Percentiles rank a stretch among this genome's conserved stretches.
phyloP scores from a whole-genome alignment of 2,888 invertebrate genomes.

The Sphaeridia pumilis region DNA sequence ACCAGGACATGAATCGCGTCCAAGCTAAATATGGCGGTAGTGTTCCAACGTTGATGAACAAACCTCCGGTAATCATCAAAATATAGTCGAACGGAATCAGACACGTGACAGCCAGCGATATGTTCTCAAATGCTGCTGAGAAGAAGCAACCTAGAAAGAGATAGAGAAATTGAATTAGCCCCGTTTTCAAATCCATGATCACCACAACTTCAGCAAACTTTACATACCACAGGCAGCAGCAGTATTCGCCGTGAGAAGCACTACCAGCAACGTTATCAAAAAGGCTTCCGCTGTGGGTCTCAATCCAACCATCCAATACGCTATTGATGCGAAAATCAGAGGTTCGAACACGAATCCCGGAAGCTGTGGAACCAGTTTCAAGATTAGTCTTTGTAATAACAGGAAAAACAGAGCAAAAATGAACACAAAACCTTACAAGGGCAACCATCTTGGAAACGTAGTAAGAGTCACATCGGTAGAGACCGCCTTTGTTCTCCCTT shows the following conservation, averaged over 20 bases:
- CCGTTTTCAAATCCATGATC: not conserved
- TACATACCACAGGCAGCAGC: constrained; percentile 78
- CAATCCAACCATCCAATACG: constrained; percentile 80
- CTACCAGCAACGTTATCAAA: constrained; percentile 53
- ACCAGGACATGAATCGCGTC: constrained; percentile 86
- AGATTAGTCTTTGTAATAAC: not conserved
- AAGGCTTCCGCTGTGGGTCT: constrained; percentile 56
- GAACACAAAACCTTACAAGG: constrained; percentile 52
- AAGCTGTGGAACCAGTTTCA: constrained; percentile 45
- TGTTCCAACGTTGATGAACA: constrained; percentile 70
- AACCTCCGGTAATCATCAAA: constrained; percentile 75
- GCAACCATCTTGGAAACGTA: constrained; percentile 67
- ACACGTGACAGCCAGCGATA: constrained; percentile 67
- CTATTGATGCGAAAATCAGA: constrained; percentile 62
- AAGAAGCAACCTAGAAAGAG: constrained; percentile 60
- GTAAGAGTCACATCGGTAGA: constrained; percentile 68
- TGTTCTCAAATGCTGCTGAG: constrained; percentile 68
- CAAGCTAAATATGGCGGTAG: constrained; percentile 72
- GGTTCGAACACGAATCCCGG: constrained; percentile 78
- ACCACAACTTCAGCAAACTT: too few relatives aligned
- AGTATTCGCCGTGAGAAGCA: constrained; percentile 70
- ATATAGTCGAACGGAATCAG: constrained; percentile 75
- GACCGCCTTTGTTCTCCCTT: constrained; percentile 67
- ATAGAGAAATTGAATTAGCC: not conserved
- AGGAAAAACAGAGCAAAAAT: not conserved